These are phyloP conservation scores for Eufriesea mexicana DNA, from an alignment of 1,140 invertebrate species.

Conservation along the genomic window DNA sequence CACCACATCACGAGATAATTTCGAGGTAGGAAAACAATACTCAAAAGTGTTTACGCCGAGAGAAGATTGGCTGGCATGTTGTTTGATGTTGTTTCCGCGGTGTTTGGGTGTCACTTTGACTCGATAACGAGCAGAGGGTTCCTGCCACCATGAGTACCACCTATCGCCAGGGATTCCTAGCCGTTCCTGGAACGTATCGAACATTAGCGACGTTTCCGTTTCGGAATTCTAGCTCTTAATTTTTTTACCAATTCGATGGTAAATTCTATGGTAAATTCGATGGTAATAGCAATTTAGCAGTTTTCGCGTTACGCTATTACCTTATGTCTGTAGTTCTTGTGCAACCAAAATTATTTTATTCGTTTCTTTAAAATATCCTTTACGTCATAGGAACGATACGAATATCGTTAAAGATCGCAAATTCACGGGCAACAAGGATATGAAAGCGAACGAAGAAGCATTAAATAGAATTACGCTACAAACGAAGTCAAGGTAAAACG, in stretches of 20 bases:
- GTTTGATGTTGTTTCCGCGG: conserved; percentile 72
- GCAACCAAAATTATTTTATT: too few species aligned
- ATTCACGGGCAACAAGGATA: background rate
- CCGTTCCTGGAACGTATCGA: conserved; percentile 55
- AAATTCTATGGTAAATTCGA: too few species aligned
- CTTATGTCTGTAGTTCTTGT: too few species aligned
- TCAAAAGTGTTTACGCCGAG: conserved; percentile 70
- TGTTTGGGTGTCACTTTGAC: conserved; percentile 72
- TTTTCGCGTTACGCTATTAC: too few species aligned
- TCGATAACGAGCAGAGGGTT: conserved; percentile 65
- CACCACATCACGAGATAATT: conserved; percentile 71
- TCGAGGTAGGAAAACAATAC: conserved; percentile 67
- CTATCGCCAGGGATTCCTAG: conserved; percentile 14
- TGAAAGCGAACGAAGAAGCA: background rate
- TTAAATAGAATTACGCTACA: background rate
- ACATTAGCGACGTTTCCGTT: background rate
- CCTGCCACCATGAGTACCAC: conserved; percentile 68
- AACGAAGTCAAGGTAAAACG: background rate
- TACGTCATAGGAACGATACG: too few species aligned
- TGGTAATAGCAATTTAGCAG: too few species aligned
- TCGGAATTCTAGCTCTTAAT: background rate
- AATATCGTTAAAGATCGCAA: background rate
- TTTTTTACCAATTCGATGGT: too few species aligned
- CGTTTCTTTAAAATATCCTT: too few species aligned
- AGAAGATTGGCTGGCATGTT: conserved; percentile 70